Conservation (phyloP, 1,140 invertebrate species). For the Globodera rostochiensis region DNA sequence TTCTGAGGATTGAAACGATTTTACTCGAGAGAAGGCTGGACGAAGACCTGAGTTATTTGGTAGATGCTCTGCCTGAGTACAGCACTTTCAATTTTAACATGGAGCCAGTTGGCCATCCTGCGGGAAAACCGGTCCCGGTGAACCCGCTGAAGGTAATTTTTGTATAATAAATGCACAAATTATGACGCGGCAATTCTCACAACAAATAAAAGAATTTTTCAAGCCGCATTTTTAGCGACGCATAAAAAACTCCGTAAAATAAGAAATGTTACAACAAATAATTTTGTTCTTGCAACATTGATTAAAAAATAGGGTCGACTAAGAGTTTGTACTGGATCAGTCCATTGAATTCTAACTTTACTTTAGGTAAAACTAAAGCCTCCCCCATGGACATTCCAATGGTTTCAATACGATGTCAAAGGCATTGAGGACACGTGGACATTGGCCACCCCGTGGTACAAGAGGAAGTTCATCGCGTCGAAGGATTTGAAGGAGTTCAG, state of each 20-base stretch:
- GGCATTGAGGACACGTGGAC: conserved; percentile 62
- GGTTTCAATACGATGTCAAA: conserved; percentile 54
- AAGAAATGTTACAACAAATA: no score
- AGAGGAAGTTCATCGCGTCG: conserved; percentile 54
- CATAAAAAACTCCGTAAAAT: no score
- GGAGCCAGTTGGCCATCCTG: conserved; percentile 77
- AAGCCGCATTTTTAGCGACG: background rate
- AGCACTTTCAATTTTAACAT: conserved; percentile 90
- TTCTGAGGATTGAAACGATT: conserved; percentile 85
- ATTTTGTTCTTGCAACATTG: no score
- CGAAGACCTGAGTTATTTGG: conserved; percentile 82
- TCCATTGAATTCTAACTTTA: conserved; percentile 6
- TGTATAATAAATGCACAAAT: no score
- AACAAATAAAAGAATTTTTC: background rate
- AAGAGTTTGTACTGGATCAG: background rate
- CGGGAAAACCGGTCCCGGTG: conserved; percentile 79
- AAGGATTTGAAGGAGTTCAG: conserved; percentile 51
- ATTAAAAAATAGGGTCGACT: no score
- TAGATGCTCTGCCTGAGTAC: conserved; percentile 89
- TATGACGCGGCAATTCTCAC: background rate
- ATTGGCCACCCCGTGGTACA: conserved; percentile 57
- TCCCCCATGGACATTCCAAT: conserved; percentile 60
- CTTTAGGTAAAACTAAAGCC: conserved; percentile 61
- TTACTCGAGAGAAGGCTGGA: conserved; percentile 91
- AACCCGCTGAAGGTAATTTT: conserved; percentile 79